Evolutionary conservation across 2,797 vertebrate species (phyloP).

Genomic region (Cacajao melanocephalus): DNA sequence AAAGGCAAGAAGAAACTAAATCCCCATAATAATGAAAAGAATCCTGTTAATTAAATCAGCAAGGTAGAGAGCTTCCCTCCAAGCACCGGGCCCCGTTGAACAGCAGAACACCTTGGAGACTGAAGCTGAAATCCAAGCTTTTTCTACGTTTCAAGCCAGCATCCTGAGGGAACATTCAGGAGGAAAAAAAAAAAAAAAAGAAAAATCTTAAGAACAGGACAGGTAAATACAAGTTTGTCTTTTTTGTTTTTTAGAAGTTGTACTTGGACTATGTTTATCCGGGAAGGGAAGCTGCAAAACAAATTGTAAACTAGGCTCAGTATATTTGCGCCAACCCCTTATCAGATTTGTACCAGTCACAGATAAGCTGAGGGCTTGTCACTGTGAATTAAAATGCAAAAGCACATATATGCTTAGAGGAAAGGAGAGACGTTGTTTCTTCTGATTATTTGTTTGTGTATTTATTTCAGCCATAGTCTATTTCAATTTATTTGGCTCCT

Average conservation of each 20-base stretch:
- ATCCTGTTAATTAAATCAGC: constrained; percentile 81
- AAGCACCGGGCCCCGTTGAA: constrained; percentile 70
- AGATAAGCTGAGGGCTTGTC: constrained; percentile 41
- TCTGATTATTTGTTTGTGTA: constrained; percentile 2
- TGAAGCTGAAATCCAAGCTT: constrained; percentile 81
- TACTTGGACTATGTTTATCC: constrained; percentile 73
- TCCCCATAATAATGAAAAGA: constrained; percentile 69
- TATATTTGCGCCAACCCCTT: constrained; percentile 69
- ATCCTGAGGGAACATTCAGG: constrained; percentile 82
- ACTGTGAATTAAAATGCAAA: constrained; percentile 65
- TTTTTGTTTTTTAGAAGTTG: constrained; percentile 50
- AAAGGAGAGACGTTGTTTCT: neutral
- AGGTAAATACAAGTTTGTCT: constrained; percentile 75
- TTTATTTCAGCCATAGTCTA: constrained; percentile 15
- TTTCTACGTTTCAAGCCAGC: constrained; percentile 81
- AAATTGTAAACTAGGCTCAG: constrained; percentile 78
- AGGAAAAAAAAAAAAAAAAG: constrained; percentile 49
- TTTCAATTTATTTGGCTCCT: constrained; percentile 52
- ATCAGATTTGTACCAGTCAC: constrained; percentile 67
- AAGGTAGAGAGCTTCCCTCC: constrained; percentile 74
- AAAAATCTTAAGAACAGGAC: constrained; percentile 78
- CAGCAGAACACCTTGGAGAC: constrained; percentile 83
- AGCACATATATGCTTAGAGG: constrained; percentile 42
- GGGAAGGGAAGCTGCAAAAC: constrained; percentile 77
- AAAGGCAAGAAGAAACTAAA: constrained; percentile 77